These are phyloP conservation scores for Cotesia vestalis DNA, from an alignment of 1,140 invertebrate species.

Conservation along the genomic window DNA sequence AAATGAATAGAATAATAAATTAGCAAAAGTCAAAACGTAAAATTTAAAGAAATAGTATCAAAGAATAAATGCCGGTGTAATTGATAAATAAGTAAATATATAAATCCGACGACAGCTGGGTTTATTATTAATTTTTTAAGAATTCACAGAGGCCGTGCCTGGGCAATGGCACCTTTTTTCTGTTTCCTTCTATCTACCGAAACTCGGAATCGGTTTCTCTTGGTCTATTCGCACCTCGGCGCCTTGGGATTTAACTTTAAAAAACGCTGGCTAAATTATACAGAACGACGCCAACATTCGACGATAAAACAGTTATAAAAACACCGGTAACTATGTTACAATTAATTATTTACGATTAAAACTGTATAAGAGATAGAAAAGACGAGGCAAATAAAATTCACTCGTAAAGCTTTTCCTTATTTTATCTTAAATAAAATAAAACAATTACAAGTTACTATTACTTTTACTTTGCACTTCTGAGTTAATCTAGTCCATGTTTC, in stretches of 20 bases:
- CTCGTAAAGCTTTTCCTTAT: conserved; percentile 54
- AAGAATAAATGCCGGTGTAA: conserved; percentile 33
- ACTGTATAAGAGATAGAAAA: conserved; percentile 52
- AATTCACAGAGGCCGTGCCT: conserved; percentile 5
- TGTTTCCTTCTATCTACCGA: background rate
- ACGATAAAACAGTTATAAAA: conserved; percentile 67
- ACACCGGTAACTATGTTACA: conserved; percentile 64
- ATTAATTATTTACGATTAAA: conserved; percentile 63
- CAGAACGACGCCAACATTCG: conserved; percentile 56
- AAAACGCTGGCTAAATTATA: conserved; percentile 63
- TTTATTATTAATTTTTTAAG: conserved; percentile 43
- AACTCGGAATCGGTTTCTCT: conserved; percentile 23
- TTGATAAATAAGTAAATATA: conserved; percentile 41
- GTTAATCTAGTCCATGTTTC: too few species aligned
- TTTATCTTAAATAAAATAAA: background rate
- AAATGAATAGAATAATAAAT: too few species aligned
- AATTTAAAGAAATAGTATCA: background rate
- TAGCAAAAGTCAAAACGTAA: too few species aligned
- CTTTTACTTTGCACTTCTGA: too few species aligned
- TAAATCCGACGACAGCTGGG: conserved; percentile 41
- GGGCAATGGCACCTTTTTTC: conserved; percentile 1
- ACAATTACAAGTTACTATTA: background rate
- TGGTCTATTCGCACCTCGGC: conserved; percentile 58
- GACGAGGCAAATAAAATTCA: conserved; percentile 19
- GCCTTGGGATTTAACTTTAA: conserved; percentile 61